Evolutionary conservation across 2,888 invertebrate genomes (phyloP), one percentile per base, ranked within the genome.

Genomic region (Sericinus montela): DNA sequence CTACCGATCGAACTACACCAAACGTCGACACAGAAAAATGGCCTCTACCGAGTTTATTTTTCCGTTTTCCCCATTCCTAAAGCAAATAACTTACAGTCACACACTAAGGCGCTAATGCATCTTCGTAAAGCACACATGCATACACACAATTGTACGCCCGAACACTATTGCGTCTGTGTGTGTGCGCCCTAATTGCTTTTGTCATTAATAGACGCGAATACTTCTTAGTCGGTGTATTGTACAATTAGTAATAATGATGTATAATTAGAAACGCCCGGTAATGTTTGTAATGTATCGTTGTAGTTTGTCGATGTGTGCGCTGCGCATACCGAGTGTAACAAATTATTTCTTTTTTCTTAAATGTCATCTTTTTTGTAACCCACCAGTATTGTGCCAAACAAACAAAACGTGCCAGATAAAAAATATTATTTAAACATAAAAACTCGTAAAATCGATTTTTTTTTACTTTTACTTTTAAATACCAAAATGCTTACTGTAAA

Each of bases 191-290:
- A 88, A 87, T 87, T 86, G 85, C 87, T 83, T 86, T 86, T 85
- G 86, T 87, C 87, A 85, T 87, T 87, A 87, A 86, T 87, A 85
- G 82, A 84, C 76, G 85, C 85, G 77, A 82, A 86, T 86, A 84
- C 83, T 86, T 86, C 86, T 86, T 84, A 83, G 80, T 71, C 74
- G 75, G 70, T 71, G 75, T 80, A 80, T 81, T 75, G 79, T 83
- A 86, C 85, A 86, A 86, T 85, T 87, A 85, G 84, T 78, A 76
- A 79, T 85, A 85, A 86, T 86, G 83, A 84, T 81, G 82, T 81
- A 80, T 86, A 86, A 86, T 86, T 84, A 86, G 85, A 59, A 65
- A 65, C 55, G 53, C 52, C 58, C 54, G 58, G 57, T 65, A 67
- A 64, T 65, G 59, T 67, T 63, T 64, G 59, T 65, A 62, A 65